These are phyloP conservation scores for Cranoglanis bouderius DNA, from an alignment of 2,113 vertebrate species.

Conservation along the genomic window DNA sequence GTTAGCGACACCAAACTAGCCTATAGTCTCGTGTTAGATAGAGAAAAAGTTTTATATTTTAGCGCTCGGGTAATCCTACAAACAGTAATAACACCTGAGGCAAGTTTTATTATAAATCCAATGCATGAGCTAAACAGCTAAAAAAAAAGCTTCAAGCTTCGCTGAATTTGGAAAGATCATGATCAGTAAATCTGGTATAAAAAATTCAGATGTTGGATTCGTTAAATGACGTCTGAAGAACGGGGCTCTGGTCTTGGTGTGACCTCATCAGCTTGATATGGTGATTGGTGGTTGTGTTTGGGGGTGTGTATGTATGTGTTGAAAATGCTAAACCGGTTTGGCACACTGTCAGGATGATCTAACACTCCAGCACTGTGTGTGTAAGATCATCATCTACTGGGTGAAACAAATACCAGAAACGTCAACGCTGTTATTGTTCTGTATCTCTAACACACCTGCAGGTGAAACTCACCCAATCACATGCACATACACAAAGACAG, in stretches of 20 bases:
- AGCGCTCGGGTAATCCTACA: too few relatives aligned
- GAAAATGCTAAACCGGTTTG: not conserved
- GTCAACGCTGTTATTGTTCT: not conserved
- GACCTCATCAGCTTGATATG: too few relatives aligned
- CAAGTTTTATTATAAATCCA: too few relatives aligned
- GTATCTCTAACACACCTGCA: not conserved
- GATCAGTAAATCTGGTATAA: too few relatives aligned
- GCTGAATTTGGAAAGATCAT: too few relatives aligned
- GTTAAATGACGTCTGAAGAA: not conserved
- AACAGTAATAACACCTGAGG: too few relatives aligned
- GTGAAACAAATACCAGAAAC: not conserved
- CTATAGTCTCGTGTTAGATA: too few relatives aligned
- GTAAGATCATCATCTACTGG: not conserved
- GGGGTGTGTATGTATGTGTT: slow-evolving; percentile 3
- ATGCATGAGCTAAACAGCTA: too few relatives aligned
- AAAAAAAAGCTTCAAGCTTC: too few relatives aligned
- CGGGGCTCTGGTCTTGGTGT: not conserved
- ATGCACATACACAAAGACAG: not conserved
- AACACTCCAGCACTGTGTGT: not conserved
- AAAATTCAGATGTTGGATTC: not conserved
- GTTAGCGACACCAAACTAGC: too few relatives aligned
- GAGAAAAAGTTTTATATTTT: too few relatives aligned
- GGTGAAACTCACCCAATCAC: not conserved
- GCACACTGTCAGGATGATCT: not conserved
- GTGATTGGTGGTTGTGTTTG: not conserved